Evolutionary conservation across 2,888 invertebrate genomes (phyloP), one percentile per base, ranked within the genome.

Genomic region (Mycogona germanica): DNA sequence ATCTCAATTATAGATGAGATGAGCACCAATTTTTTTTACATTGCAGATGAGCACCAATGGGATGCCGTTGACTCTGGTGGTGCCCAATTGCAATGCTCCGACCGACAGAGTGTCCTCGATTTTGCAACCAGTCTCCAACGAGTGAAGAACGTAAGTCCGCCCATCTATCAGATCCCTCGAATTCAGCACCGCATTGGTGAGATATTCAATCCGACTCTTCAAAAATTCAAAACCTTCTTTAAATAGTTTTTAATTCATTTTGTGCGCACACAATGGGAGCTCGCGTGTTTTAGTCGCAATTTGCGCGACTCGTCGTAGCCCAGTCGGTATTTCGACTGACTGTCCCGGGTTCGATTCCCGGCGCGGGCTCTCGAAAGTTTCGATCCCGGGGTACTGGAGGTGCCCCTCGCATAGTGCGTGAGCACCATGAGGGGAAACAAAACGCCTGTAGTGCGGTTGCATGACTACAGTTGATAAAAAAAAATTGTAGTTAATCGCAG

Each of bases 71-170:
- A 32, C 35, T 32, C 35, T 12, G 9, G 9, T 12, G n/a, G 35
- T 32, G 9, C 35, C n/a, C 9, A 32, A n/a, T n/a, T 32, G 9
- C 35, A 26, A 45, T 9, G 5, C 21, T 35, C 26, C 32, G 38
- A n/a, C 19, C 26, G 37, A 38, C 7, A 17, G 14, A 2, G 26
- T 3, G 17, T 40, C 14, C 40, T 47, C 45, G 89, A 91, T 70
- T 91, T 91, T 70, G 87, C 89, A 38, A 84, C 87, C 28, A 91
- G 88, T 62, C 87, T 92, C 65, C 86, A 89, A 69, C 87, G 85
- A 76, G 91, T 92, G 51, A 91, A 91, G 77, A 88, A 91, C 74
- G 89, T 89, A 75, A 78, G 85, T 78, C 57, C 55, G 23, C 23
- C 17, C 7, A 53, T 12, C 3, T 38, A 17, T 19, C n/a, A 17